These are phyloP conservation scores for Jacana jacana DNA, from an alignment of 2,113 vertebrate species.

Conservation along the genomic window DNA sequence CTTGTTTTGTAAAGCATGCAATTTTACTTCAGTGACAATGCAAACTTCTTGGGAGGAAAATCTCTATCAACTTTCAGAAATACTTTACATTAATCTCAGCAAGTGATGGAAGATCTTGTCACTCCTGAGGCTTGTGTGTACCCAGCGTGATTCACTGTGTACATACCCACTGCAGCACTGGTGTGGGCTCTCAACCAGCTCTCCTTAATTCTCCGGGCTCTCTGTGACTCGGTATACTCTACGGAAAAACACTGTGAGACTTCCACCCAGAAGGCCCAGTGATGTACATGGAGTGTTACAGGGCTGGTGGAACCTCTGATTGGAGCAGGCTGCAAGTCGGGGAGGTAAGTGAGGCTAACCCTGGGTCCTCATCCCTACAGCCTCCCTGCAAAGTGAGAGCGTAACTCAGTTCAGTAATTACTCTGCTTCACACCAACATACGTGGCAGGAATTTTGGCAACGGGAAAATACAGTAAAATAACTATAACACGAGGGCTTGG, in stretches of 20 bases:
- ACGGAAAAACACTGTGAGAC: neutral
- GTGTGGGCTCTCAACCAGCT: neutral
- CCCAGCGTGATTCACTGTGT: neutral
- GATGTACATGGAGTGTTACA: neutral
- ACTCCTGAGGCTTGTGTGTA: rapidly evolving
- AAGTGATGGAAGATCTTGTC: neutral
- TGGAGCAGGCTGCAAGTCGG: neutral
- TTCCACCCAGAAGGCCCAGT: neutral
- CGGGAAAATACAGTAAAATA: neutral
- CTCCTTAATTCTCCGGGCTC: neutral
- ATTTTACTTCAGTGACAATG: neutral
- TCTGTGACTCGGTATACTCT: neutral
- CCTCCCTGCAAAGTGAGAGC: neutral
- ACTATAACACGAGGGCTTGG: neutral
- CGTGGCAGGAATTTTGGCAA: neutral
- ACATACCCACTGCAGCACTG: too few relatives aligned
- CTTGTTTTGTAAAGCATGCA: neutral
- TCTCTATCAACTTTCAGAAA: neutral
- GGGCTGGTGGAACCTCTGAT: neutral
- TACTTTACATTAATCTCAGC: neutral
- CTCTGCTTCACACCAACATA: neutral
- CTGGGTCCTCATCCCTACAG: neutral
- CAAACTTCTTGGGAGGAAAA: neutral
- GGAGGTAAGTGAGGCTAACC: too few relatives aligned
- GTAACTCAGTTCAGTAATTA: neutral